Percentiles rank a stretch among this genome's conserved stretches.
Conservation (phyloP, 2,888 invertebrate genomes). For the Gandaritis pyraliata region DNA sequence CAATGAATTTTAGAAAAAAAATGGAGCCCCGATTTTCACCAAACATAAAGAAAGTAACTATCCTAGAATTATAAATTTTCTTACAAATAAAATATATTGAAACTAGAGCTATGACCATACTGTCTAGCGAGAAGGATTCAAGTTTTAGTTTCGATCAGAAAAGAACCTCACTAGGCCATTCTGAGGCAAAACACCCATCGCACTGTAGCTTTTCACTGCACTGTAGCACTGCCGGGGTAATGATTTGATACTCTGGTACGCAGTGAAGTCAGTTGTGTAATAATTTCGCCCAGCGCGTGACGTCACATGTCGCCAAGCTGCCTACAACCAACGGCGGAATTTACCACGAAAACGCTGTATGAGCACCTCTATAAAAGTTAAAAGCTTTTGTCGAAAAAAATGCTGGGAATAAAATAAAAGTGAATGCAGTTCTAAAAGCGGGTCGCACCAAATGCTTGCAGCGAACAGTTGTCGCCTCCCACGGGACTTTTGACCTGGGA, state of each 20-base stretch:
- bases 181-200: no score
- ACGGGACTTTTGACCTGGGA: constrained; percentile 62
- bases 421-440: constrained; percentile 69
- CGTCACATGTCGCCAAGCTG: constrained; percentile 30
- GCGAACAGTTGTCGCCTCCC: constrained; percentile 68
- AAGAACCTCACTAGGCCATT: no score
- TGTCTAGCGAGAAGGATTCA: no score
- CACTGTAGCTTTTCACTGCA: no score
- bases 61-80: no score
- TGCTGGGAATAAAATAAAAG: constrained; percentile 67
- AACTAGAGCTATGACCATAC: no score
- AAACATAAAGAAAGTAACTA: no score
- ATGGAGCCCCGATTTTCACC: no score
- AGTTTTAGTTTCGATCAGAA: no score
- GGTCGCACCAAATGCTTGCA: constrained; percentile 57
- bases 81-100: no score
- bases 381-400: constrained; percentile 79
- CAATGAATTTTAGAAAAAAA: no score
- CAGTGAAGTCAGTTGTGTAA: background rate
- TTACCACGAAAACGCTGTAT: constrained; percentile 67
- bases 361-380: constrained; percentile 75
- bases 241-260: no score
- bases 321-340: constrained; percentile 51
- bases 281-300: background rate
- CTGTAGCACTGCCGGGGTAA: background rate